Base-by-base conservation (phyloP, 2,888 invertebrate species). In the Tetranychus piercei region DNA sequence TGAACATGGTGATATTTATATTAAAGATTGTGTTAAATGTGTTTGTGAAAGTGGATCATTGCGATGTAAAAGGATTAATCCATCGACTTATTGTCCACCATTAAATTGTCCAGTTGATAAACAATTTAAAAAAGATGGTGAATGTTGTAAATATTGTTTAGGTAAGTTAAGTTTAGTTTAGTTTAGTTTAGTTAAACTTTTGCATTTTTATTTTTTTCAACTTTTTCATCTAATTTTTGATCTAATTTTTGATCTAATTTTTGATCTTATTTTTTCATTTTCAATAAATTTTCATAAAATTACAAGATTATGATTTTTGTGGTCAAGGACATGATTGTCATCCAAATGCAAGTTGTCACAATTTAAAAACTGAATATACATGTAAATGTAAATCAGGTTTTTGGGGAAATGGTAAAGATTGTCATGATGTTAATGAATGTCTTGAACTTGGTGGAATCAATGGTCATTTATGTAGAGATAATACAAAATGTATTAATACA, bases 321-420 rank as follows among this genome's bases (percentile, higher is more conserved):
- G 88, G 88, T 80, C 78, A 80, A 76, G 91, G 91, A 75, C 90
- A 92, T 85, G 87, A 88, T 81, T 94, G 94, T 83, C 92, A 94
- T 83, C 87, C 87, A 81, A 93, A 94, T 83, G 92, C 93, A 77
- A 89, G 90, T 78, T 94, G 94, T 85, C 88, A 90, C 85, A 94
- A 93, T 85, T 87, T 92, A 82, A 89, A 90, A 84, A 92, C 92
- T 80, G 90, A 90, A 81, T 93, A 90, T 83, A 88, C 90, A 81
- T 94, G 93, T 85, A 89, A 90, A 81, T 94, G 94, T 84, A 88
- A 90, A 84, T 87, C 87, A 83, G 94, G 94, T 83, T 94, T 90
- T 86, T 87, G 88, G 81, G 94, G 92, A 79, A 89, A 92, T 83
- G 92, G 92, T 80, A 80, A 78, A 22, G 73, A 77, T 66, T 84